These are phyloP conservation scores for Eudemis profundana DNA, from an alignment of 2,888 invertebrate species.

Conservation along the genomic window DNA sequence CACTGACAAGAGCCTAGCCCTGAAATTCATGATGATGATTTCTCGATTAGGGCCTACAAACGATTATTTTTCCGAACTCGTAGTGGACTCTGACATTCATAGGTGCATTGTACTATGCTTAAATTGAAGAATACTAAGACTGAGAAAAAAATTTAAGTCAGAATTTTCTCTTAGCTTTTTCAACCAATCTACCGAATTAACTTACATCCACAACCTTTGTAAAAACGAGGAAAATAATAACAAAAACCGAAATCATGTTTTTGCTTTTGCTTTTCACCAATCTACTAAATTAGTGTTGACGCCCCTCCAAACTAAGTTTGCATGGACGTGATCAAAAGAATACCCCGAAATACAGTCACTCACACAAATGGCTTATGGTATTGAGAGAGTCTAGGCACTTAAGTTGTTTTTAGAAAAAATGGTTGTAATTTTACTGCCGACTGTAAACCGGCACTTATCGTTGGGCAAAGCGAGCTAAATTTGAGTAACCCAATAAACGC, in stretches of 20 bases:
- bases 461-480: conserved; percentile 31
- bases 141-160: no score
- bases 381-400: background rate
- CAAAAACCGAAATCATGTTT: background rate
- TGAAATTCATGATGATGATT: no score
- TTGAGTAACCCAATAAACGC: conserved; percentile 38
- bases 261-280: background rate
- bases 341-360: background rate
- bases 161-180: background rate
- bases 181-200: background rate
- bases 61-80: no score
- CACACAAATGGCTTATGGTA: background rate
- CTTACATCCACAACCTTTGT: no score
- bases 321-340: conserved; percentile 9
- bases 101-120: no score
- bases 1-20: no score
- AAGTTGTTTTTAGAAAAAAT: conserved; percentile 12
- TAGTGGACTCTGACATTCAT: no score
- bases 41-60: no score
- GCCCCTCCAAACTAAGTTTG: conserved; percentile 1
- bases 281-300: background rate
- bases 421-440: conserved; percentile 22
- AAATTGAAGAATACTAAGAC: no score
- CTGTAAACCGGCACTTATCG: conserved; percentile 34
- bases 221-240: background rate